Base-by-base conservation (phyloP, 2,888 invertebrate species). In the Tethea ocularis region DNA sequence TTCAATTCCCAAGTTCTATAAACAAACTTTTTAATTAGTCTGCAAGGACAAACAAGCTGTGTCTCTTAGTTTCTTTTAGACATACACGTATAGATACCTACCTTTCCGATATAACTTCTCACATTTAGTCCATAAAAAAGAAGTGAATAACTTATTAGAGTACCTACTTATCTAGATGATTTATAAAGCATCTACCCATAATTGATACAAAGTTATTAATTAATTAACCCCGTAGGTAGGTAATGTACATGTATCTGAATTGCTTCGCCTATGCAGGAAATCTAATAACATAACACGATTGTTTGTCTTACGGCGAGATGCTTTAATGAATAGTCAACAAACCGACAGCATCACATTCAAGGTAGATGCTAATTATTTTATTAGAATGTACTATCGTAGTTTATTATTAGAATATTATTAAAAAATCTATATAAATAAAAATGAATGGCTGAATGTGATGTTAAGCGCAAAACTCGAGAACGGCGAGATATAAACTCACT, bases 11-110 rank as follows among this genome's bases (percentile, higher is more conserved):
- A 86, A 91, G 80, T 91, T 87, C 74, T 73, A 71, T 78, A 80
- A 88, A 89, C 90, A 92, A 93, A 93, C 91, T 92, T 92, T 92
- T 92, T 93, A 93, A 93, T 93, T 93, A 93, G 91, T 91, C 90
- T 87, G 82, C 86, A 83, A 90, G 88, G 85, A 91, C 91, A 91
- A 92, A 91, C 92, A 92, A 87, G 88, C 89, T 85, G 86, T 85
- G 83, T 88, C 89, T 87, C 86, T 82, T 83, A 84, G 85, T 84
- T 88, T 74, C 76, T 77, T 74, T 81, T 79, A 82, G 82, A 83
- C 80, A 82, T 84, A 80, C 79, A 78, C 83, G 75, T 78, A 41
- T 5, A 41, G 4, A 17, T 26, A 3, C n/a, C n/a, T n/a, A n/a
- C n/a, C n/a, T n/a, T n/a, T n/a, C n/a, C n/a, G n/a, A n/a, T n/a